Conservation (phyloP, 2,113 vertebrate genomes). For the Carassius auratus region DNA sequence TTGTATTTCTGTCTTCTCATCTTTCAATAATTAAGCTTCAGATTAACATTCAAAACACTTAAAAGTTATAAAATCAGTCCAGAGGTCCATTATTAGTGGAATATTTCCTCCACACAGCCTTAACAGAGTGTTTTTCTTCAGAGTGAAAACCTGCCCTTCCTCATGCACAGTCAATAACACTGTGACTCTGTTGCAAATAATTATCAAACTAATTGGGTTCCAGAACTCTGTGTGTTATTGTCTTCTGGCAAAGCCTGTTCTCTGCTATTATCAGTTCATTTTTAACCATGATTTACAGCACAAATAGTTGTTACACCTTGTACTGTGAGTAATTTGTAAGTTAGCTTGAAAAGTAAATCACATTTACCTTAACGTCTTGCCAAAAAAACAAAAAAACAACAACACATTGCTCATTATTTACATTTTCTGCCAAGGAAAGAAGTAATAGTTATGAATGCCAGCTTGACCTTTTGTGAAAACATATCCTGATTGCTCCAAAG, state of each 20-base stretch:
- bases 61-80: neutral
- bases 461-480: neutral
- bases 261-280: neutral
- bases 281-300: neutral
- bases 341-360: neutral
- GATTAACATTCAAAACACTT: neutral
- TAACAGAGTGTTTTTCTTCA: neutral
- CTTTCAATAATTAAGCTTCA: neutral
- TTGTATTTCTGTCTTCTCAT: neutral
- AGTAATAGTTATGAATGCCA: neutral
- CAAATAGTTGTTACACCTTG: neutral
- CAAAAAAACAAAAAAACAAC: no score
- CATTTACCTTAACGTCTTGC: neutral
- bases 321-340: neutral
- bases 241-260: neutral
- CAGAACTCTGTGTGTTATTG: neutral
- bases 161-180: constrained; percentile 65
- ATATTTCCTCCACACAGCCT: neutral
- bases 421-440: neutral
- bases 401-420: no score
- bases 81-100: neutral
- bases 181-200: constrained; percentile 61
- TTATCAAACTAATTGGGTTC: constrained; percentile 49
- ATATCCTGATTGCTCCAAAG: neutral
- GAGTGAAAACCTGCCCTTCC: neutral